A percentile compares a stretch with the other conserved stretches of the same genome.
phyloP scores from a whole-genome alignment of 2,797 vertebrate species.

The Gallirallus australis region DNA sequence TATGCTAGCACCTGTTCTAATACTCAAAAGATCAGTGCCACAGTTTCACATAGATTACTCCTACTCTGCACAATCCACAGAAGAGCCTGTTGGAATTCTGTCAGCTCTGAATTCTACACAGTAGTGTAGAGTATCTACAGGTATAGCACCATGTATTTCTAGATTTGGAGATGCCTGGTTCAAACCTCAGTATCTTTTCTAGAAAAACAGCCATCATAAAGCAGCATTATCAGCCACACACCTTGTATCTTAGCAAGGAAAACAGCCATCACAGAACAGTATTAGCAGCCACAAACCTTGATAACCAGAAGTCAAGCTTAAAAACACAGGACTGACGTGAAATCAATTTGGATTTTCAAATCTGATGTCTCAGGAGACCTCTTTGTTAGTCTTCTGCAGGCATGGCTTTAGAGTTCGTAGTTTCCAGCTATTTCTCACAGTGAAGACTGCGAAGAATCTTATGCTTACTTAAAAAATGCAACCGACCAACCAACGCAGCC shows the following conservation, averaged over 20 bases:
- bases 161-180: neutral
- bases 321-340: neutral
- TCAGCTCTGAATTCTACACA: neutral
- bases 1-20: neutral
- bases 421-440: neutral
- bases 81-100: neutral
- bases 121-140: neutral
- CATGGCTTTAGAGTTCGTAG: neutral
- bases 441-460: neutral
- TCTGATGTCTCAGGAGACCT: neutral
- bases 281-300: neutral
- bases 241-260: neutral
- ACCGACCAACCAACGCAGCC: neutral
- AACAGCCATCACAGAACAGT: neutral
- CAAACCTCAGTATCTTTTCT: neutral
- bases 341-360: neutral
- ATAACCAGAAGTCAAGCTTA: neutral
- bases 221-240: neutral
- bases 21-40: neutral
- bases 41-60: neutral
- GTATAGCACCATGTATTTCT: neutral
- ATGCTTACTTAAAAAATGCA: neutral
- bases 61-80: neutral
- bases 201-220: neutral
- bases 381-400: neutral